Evolutionary conservation across 2,888 invertebrate species (phyloP).

Genomic region (Ischnus inquisitorius): DNA sequence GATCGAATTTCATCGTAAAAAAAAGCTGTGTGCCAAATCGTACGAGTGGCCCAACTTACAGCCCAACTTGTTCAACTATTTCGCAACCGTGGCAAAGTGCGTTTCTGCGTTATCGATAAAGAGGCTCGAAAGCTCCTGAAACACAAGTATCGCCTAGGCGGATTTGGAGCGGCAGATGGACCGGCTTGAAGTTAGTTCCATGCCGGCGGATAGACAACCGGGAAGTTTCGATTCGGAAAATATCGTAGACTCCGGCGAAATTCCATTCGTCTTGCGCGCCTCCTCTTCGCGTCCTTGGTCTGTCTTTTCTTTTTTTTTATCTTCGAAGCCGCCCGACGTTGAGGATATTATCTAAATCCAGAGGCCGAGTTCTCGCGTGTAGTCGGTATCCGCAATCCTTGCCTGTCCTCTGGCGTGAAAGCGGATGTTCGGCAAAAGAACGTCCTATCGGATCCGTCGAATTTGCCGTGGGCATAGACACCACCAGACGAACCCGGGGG

Average conservation of each 20-base stretch:
- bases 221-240: not conserved
- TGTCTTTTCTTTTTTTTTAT: slow-evolving; percentile 19
- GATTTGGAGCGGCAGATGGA: not conserved
- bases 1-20: not conserved
- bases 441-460: slow-evolving; percentile 21
- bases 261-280: not conserved
- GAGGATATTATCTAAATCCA: slow-evolving; percentile 62
- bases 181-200: not conserved
- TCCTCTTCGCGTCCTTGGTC: not conserved
- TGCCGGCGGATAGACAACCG: slow-evolving; percentile 19
- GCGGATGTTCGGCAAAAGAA: not conserved
- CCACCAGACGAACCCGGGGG: slow-evolving; percentile 18
- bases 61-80: not conserved
- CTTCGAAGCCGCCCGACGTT: slow-evolving; percentile 30
- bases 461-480: slow-evolving; percentile 21
- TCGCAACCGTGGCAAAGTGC: not conserved
- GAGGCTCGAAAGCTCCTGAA: not conserved
- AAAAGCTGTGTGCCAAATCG: not conserved
- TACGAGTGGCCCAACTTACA: not conserved
- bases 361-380: slow-evolving; percentile 31
- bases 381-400: slow-evolving; percentile 51
- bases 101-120: slow-evolving; percentile 17
- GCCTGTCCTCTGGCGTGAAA: slow-evolving; percentile 49
- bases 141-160: not conserved
- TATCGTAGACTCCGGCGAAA: not conserved